These are phyloP conservation scores for Papilio dardanus DNA, from an alignment of 1,140 invertebrate genomes.

Conservation along the genomic window DNA sequence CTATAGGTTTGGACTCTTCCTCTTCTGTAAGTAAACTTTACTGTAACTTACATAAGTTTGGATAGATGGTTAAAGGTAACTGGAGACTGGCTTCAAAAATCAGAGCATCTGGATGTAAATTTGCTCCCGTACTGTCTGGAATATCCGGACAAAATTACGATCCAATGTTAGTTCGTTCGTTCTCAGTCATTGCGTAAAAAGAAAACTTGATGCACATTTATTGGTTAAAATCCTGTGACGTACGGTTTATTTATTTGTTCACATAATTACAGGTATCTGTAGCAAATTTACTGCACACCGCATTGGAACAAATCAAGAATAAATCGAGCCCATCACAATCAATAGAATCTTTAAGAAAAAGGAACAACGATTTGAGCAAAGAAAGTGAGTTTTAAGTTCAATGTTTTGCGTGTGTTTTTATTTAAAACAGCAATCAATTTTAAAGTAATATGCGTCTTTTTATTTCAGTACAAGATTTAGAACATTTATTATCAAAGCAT, in stretches of 20 bases:
- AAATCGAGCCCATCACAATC: background rate
- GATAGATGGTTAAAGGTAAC: too few species aligned
- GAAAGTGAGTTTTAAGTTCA: conserved; percentile 26
- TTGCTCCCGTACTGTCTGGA: too few species aligned
- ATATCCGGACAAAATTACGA: too few species aligned
- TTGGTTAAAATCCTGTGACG: too few species aligned
- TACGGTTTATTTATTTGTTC: background rate
- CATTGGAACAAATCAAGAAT: background rate
- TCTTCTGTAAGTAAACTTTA: conserved; percentile 42
- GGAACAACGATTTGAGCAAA: conserved; percentile 20
- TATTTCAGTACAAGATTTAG: background rate
- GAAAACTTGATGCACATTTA: too few species aligned
- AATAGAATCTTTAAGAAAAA: conserved; percentile 5
- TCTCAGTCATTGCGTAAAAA: too few species aligned
- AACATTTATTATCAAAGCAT: background rate
- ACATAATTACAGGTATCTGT: conserved; percentile 13
- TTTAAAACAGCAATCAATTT: background rate
- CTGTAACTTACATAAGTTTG: too few species aligned
- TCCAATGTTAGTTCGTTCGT: too few species aligned
- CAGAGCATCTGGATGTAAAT: too few species aligned
- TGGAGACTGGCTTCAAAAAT: too few species aligned
- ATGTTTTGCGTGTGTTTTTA: background rate
- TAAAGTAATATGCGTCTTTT: background rate
- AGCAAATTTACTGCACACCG: background rate
- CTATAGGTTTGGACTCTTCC: conserved; percentile 45